Base-by-base conservation (phyloP, 2,113 vertebrate species). In the Ellobius talpinus region DNA sequence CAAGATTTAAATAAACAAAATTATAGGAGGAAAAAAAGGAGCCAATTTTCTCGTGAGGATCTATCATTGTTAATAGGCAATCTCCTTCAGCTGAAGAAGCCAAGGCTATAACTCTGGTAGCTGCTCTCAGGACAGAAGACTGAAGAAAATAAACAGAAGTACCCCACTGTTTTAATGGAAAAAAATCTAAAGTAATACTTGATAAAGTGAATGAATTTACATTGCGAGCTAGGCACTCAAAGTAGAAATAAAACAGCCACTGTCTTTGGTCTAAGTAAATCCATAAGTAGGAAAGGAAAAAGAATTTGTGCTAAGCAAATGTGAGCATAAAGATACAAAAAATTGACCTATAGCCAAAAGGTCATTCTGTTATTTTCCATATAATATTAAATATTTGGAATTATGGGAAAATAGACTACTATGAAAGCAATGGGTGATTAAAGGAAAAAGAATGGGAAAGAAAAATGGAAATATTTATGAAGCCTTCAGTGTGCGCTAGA, bases 1-100 rank as follows among this genome's bases (percentile, higher is more conserved):
- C 92, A 95, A 95, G 79, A 94, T 96, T 94, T 96, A 97, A 97
- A 92, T 88, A 97, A 98, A 97, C 90, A 97, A 96, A 96, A 96
- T 97, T 97, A 94, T 33, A 94, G 50, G 50, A 88, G 73, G 1
- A 24, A 58, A 58, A 84, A 97, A 93, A 93, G 55, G 36, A 85
- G 36, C 74, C 68, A 91, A 85, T 97, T 96, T 96, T 96, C 95
- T 94, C 68, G 14, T 66, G 63, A 93, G 70, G 72, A 92, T 97
- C 94, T 94, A 96, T 96, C 58, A 89, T 88, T 24, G 93, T 96
- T 96, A 97, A 96, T 24, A 95, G 42, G 84, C 89, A 91, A 89
- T 96, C 93, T 93, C 91, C 47, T 93, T 78, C 66, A 97, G 93
- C 66, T 95, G 4, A 0, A 91, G 73, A 94, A 96, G 78, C n/a